Evolutionary conservation across 2,797 vertebrate species (phyloP), one percentile per base, ranked within the genome.

Genomic region (Graptemys geographica): DNA sequence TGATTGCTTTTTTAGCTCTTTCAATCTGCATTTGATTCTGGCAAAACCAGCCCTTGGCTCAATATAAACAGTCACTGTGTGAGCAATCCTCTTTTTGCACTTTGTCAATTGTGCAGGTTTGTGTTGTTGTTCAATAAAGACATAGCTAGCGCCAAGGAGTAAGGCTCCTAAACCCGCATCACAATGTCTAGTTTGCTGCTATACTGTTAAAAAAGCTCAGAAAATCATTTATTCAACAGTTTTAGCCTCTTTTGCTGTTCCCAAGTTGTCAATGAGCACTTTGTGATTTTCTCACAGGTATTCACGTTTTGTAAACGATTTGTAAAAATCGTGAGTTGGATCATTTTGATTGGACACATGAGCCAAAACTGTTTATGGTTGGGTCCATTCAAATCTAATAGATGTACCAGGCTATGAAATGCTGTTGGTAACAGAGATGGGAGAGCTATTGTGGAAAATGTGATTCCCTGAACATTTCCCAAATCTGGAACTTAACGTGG

Each of bases 211-310:
- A 16, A 78, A 31, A 18, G 27, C 44, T 49, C 44, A 49, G 74
- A 44, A 78, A 49, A 49, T 18, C 28, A 3, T 27, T 28, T 15
- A 49, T 31, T 78, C 74, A 16, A 47, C 13, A 86, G 12, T 16
- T n/a, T 91, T 18, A 0, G 1, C 31, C 72, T 65, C n/a, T 44
- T n/a, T 69, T 19, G 8, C 74, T 25, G 83, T 87, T 78, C 79
- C 90, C 8, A 41, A 69, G 86, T 4, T 53, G 37, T 37, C 83
- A 31, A 27, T 2, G 0, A 65, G 23, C 0, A 0, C 8, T 37
- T 83, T 86, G 11, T 56, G 11, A 5, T 86, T 86, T 51, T 51
- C 84, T 79, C 78, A 90, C 41, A 79, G 1, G 1, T 1, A 0
- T 13, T 11, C 28, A 11, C 8, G 11, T 56, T 85, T 76, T 79